phyloP scores from a whole-genome alignment of 2,888 invertebrate species.

The Erebia aethiops region DNA sequence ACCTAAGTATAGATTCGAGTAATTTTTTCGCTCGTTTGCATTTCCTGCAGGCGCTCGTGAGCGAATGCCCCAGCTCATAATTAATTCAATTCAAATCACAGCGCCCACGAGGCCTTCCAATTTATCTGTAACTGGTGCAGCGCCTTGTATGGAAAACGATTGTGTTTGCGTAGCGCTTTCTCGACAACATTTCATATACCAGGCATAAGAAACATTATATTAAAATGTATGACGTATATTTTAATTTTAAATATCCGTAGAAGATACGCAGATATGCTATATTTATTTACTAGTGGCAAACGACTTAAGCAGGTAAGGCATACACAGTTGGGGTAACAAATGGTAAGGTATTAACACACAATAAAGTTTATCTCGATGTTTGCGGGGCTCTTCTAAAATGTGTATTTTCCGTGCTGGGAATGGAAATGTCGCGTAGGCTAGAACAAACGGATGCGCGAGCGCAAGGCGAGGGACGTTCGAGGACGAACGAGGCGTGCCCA shows the following conservation, averaged over 20 bases:
- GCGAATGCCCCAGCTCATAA: conserved; percentile 64
- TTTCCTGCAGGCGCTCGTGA: conserved; percentile 69
- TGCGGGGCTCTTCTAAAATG: conserved; percentile 71
- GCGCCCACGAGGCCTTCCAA: conserved; percentile 70
- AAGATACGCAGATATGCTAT: conserved; percentile 20
- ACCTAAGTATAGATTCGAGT: conserved; percentile 48
- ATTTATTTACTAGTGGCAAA: conserved; percentile 19
- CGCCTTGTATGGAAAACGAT: conserved; percentile 60
- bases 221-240: conserved; percentile 25
- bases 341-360: conserved; percentile 71
- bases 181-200: conserved; percentile 39
- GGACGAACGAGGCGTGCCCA: conserved; percentile 72
- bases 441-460: conserved; percentile 70
- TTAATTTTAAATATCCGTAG: conserved; percentile 24
- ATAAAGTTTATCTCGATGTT: conserved; percentile 69
- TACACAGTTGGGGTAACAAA: conserved; percentile 16
- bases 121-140: conserved; percentile 61
- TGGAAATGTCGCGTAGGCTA: conserved; percentile 72
- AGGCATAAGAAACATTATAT: conserved; percentile 22
- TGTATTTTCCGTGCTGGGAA: conserved; percentile 73
- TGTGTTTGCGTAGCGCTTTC: conserved; percentile 55
- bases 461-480: conserved; percentile 53
- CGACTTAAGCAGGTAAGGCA: conserved; percentile 12
- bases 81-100: conserved; percentile 80
- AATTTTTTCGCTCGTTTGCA: conserved; percentile 67